Base-by-base conservation (phyloP, 2,888 invertebrate species). In the Microdon myrmicae region DNA sequence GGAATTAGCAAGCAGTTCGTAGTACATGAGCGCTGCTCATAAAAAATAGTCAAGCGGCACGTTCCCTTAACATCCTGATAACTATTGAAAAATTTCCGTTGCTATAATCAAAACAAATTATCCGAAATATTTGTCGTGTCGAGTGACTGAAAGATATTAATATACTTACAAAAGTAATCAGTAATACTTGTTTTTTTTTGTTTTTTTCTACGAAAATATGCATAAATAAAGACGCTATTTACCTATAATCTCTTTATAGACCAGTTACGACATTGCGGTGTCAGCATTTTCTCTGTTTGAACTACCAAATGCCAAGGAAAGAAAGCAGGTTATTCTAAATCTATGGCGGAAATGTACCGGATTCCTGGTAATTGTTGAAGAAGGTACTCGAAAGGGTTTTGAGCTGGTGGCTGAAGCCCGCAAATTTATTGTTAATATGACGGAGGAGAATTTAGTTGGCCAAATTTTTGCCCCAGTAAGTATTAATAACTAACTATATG, bases 291-390 rank as follows among this genome's bases (percentile, higher is more conserved):
- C 91, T 0, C 81, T 96, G 66, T 84, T 95, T 69, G 96, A 96
- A 79, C 77, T 94, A 67, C 88, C 90, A 0, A 84, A 82, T 55
- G 81, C 84, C 64, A 81, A 85, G 71, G 82, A 83, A 16, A 83
- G 96, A 37, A 76, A 91, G 34, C 86, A 90, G 71, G 83, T 85
- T 0, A 78, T 94, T 48, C 82, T 87, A 38, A 90, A 88, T 71
- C 81, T 96, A 5, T 96, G 96, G 96, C 86, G 86, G 44, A 94
- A 92, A 81, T 93, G 94, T 0, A 84, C 87, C 68, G 84, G 88
- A 7, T 94, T 90, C 75, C 80, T 96, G 73, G 83, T 96, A 8
- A 82, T 96, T 3, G 85, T 94, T 0, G 96, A 96, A 79, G 85
- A 89, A 68, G 96, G 96, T 3, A 88, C 89, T 0, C 86, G 86